phyloP scores from a whole-genome alignment of 53 echinoderm and acorn worm genomes.

The Luidia sarsii region DNA sequence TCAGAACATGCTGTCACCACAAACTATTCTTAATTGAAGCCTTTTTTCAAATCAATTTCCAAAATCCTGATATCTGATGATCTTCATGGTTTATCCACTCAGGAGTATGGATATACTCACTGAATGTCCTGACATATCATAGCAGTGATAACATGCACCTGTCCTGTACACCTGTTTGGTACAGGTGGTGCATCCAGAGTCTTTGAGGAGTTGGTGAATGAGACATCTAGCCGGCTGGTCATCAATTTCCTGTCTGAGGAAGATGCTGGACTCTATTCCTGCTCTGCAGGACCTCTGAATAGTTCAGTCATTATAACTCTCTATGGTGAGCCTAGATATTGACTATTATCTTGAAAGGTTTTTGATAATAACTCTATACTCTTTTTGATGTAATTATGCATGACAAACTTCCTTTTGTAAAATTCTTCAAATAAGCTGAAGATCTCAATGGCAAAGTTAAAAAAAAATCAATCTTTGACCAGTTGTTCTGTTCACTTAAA shows the following conservation, averaged over 20 bases:
- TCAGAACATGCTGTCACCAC: no score
- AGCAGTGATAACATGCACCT: background rate
- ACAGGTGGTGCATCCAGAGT: background rate
- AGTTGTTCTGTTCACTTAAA: no score
- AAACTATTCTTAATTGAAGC: no score
- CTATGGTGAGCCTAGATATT: constrained; percentile 65
- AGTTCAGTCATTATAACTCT: constrained; percentile 68
- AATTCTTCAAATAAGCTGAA: background rate
- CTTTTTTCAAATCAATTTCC: no score
- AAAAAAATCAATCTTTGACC: no score
- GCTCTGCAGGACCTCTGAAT: constrained; percentile 71
- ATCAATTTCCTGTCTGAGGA: constrained; percentile 63
- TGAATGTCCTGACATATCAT: no score
- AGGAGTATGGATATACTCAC: no score
- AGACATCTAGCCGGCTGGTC: constrained; percentile 65
- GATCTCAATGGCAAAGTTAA: no score
- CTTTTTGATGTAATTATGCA: background rate
- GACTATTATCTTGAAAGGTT: background rate
- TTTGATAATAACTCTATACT: background rate
- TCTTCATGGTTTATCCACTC: no score
- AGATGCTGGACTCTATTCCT: constrained; percentile 77
- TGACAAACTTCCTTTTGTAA: background rate
- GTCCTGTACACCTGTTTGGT: background rate
- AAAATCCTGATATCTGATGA: no score
- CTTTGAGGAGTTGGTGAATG: constrained; percentile 58